These are phyloP conservation scores for Rousettus madagascariensis DNA, from an alignment of 2,797 vertebrate genomes.

Conservation along the genomic window DNA sequence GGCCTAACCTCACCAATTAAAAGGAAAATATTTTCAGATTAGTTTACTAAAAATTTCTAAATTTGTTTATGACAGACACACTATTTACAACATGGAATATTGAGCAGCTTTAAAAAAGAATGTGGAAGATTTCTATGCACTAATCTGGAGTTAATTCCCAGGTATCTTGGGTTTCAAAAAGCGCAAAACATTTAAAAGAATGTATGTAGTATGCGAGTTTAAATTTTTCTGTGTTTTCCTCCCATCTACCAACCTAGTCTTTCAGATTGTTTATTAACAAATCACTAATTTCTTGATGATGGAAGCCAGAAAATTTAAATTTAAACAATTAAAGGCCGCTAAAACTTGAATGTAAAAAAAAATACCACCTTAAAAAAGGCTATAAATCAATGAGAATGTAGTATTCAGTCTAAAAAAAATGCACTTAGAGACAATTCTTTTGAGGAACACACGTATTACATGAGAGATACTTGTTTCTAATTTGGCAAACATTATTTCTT, in stretches of 20 bases:
- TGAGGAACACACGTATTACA: neutral
- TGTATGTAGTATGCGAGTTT: neutral
- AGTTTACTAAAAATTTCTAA: neutral
- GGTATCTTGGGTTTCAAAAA: neutral
- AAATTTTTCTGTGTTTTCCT: neutral
- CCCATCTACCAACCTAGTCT: neutral
- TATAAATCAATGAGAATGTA: neutral
- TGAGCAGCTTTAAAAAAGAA: neutral
- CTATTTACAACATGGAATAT: neutral
- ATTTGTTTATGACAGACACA: neutral
- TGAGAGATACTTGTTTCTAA: neutral
- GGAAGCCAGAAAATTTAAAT: neutral
- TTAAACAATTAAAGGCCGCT: neutral
- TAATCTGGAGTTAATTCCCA: neutral
- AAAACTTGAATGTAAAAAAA: neutral
- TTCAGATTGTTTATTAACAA: neutral
- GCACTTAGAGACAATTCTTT: neutral
- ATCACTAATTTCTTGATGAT: neutral
- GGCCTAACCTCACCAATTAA: neutral
- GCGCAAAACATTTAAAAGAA: neutral
- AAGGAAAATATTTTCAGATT: conserved; percentile 12
- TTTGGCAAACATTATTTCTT: neutral
- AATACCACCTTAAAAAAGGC: neutral
- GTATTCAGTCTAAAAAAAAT: neutral
- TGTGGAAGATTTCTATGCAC: neutral